A percentile compares a stretch with the other conserved stretches of the same genome.
phyloP scores from a whole-genome alignment of 2,113 vertebrate species.

The Tragelaphus buxtoni region DNA sequence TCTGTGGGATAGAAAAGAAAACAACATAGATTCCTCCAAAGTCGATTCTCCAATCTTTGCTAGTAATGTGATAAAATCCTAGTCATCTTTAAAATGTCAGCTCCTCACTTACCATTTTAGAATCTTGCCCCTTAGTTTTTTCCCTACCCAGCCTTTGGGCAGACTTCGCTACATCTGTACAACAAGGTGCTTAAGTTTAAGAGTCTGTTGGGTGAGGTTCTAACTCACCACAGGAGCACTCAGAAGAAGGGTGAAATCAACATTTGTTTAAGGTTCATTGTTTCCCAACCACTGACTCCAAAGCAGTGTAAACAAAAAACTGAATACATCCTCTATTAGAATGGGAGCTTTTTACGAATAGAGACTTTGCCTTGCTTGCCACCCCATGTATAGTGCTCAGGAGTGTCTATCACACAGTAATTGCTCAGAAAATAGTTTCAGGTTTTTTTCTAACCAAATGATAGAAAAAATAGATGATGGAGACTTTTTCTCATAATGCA shows the following conservation, averaged over 20 bases:
- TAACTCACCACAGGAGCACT: background rate
- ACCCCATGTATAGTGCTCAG: background rate
- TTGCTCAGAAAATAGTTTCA: background rate
- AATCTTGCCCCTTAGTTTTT: background rate
- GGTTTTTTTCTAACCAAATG: background rate
- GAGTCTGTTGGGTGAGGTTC: background rate
- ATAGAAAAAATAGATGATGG: background rate
- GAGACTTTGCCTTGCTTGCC: background rate
- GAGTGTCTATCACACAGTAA: background rate
- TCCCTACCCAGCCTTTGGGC: background rate
- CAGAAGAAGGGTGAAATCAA: background rate
- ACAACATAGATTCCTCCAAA: constrained; percentile 18
- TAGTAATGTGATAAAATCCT: background rate
- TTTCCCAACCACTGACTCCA: background rate
- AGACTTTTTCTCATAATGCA: background rate
- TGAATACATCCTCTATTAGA: background rate
- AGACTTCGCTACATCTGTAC: background rate
- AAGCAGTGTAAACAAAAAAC: background rate
- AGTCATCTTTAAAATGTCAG: background rate
- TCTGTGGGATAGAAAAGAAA: constrained; percentile 43
- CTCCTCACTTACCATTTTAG: background rate
- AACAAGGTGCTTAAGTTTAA: background rate
- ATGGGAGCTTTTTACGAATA: background rate
- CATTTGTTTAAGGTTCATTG: background rate
- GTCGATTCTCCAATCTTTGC: background rate